Conservation (phyloP, 1,140 invertebrate species). For the Eciton burchellii region DNA sequence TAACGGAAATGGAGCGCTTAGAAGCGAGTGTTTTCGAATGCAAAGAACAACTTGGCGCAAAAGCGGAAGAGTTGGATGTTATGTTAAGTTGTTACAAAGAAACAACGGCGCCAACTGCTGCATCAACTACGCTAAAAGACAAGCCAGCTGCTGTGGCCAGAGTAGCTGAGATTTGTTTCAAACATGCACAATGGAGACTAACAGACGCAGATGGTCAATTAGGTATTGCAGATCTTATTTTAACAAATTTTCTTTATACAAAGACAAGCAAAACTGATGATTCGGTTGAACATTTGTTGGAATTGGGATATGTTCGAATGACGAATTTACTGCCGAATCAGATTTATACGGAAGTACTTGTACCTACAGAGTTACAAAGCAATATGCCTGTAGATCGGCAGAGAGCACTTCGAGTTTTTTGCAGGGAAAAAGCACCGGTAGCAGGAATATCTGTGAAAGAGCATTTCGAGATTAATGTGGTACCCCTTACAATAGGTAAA, state of each 20-base stretch:
- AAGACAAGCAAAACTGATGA: constrained; percentile 98
- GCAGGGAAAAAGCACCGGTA: constrained; percentile 95
- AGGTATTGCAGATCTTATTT: constrained; percentile 97
- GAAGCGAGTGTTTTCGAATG: constrained; percentile 93
- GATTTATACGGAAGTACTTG: constrained; percentile 96
- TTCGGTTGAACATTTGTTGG: constrained; percentile 98
- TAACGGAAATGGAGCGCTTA: constrained; percentile 89
- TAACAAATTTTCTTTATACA: constrained; percentile 99
- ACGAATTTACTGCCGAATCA: constrained; percentile 97
- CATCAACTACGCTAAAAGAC: constrained; percentile 84
- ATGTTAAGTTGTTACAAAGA: constrained; percentile 95
- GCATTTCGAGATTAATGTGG: constrained; percentile 98
- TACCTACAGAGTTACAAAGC: constrained; percentile 94
- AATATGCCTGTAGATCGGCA: constrained; percentile 95
- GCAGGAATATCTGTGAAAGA: constrained; percentile 99
- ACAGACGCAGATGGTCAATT: constrained; percentile 99
- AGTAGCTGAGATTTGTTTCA: constrained; percentile 99
- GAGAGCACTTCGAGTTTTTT: constrained; percentile 94
- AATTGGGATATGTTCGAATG: constrained; percentile 98
- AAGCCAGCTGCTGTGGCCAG: constrained; percentile 92
- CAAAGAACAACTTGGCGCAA: constrained; percentile 94
- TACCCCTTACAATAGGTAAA: constrained; percentile 95
- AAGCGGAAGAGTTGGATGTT: constrained; percentile 97
- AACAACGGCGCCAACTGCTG: constrained; percentile 85
- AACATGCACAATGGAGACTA: constrained; percentile 98